A percentile compares a stretch with the other conserved stretches of the same genome.
Evolutionary conservation across 1,140 invertebrate species (phyloP).

Genomic region (Drosophila micromelanica): DNA sequence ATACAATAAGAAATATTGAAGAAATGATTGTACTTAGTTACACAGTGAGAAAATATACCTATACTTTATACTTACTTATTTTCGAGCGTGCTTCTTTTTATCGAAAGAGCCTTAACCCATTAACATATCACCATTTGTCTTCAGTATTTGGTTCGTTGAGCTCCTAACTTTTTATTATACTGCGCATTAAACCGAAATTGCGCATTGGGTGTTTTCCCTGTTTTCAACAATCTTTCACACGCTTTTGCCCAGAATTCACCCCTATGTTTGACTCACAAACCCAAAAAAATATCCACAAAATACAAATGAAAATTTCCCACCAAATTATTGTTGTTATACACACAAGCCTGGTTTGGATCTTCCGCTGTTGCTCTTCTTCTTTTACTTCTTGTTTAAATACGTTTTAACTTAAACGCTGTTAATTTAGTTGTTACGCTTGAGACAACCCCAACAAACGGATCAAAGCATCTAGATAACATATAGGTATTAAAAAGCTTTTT

Average conservation of each 20-base stretch:
- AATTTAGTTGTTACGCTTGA: slow-evolving; percentile 66
- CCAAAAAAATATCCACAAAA: slow-evolving; percentile 14
- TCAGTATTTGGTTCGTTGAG: slow-evolving; percentile 6
- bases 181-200: slow-evolving; percentile 32
- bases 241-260: slow-evolving; percentile 40
- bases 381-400: slow-evolving; percentile 34
- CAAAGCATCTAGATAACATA: slow-evolving; percentile 45
- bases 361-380: slow-evolving; percentile 3
- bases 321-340: slow-evolving; percentile 8
- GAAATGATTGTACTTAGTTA: not conserved
- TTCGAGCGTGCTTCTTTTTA: not conserved
- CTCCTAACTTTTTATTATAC: slow-evolving; percentile 8
- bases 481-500: slow-evolving; percentile 20
- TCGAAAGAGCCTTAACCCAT: not conserved
- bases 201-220: slow-evolving; percentile 19
- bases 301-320: slow-evolving; percentile 42
- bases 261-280: slow-evolving; percentile 26
- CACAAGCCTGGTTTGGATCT: slow-evolving; percentile 8
- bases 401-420: slow-evolving; percentile 59
- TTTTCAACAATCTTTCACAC: slow-evolving; percentile 31
- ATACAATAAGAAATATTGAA: not conserved
- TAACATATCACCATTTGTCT: slow-evolving; percentile 6
- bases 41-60: not conserved
- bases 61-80: too few relatives aligned
- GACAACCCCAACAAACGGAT: slow-evolving; percentile 29